These are phyloP conservation scores for Meloidogyne floridensis DNA, from an alignment of 1,140 invertebrate genomes.

Conservation along the genomic window DNA sequence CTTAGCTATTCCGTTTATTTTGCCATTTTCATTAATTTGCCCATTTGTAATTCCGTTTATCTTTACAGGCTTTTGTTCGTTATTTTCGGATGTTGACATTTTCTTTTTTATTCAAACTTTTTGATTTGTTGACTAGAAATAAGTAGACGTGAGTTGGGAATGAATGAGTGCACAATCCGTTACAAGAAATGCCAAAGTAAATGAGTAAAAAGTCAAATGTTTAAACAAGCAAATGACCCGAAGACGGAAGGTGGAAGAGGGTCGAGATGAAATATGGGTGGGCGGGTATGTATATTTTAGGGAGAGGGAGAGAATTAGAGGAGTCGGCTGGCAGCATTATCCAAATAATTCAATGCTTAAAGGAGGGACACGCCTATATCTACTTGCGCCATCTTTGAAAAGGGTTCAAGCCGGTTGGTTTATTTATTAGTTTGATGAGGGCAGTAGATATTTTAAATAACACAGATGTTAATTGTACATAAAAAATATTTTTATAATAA, in stretches of 20 bases:
- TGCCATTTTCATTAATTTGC: not conserved
- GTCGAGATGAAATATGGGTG: conserved; percentile 6
- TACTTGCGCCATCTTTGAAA: not conserved
- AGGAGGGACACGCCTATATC: not conserved
- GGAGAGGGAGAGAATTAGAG: not conserved
- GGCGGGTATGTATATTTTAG: not conserved
- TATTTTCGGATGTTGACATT: not conserved
- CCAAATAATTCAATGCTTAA: not conserved
- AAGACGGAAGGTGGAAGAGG: not conserved
- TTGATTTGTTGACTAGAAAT: not conserved
- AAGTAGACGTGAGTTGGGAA: not conserved
- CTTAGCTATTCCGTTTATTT: not conserved
- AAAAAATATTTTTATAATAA: too few species aligned
- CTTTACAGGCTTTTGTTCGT: not conserved
- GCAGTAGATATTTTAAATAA: not conserved
- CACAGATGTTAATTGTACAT: too few species aligned
- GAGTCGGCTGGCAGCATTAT: not conserved
- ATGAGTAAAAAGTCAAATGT: not conserved
- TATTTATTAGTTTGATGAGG: conserved; percentile 1
- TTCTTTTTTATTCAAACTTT: not conserved
- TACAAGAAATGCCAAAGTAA: not conserved
- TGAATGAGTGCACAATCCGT: not conserved
- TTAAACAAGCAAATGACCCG: conserved; percentile 3
- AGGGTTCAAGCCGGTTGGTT: not conserved
- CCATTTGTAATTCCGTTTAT: not conserved